These are phyloP conservation scores for Lordiphosa fenestrarum DNA, from an alignment of 2,888 invertebrate genomes.

Conservation along the genomic window DNA sequence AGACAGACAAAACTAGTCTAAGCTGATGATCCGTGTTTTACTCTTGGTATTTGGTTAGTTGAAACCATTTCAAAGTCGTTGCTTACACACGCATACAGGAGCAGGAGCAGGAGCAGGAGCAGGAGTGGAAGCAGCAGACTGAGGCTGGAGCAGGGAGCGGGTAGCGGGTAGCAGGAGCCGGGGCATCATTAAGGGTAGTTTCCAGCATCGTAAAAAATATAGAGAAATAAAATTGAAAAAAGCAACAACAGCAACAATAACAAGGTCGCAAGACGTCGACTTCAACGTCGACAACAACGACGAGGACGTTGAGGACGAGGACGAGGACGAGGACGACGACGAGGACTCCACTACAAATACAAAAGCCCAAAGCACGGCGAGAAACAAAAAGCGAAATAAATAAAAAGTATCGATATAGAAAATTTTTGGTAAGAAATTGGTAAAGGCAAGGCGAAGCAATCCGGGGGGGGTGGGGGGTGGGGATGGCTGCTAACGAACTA, in stretches of 20 bases:
- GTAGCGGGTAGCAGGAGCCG: conserved; percentile 26
- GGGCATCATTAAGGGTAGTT: conserved; percentile 76
- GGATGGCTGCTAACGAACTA: conserved; percentile 44
- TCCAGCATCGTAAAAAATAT: conserved; percentile 76
- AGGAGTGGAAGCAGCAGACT: conserved; percentile 21
- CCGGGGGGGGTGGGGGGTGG: conserved; percentile 3
- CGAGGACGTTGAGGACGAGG: conserved; percentile 2
- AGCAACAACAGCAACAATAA: conserved; percentile 39
- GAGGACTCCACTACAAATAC: neutral
- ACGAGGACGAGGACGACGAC: no score
- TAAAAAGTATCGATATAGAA: conserved; percentile 67
- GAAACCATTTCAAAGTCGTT: no score
- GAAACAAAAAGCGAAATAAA: conserved; percentile 58
- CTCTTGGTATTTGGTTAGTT: no score
- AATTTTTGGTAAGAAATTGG: conserved; percentile 41
- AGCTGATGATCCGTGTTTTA: no score
- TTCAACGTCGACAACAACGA: conserved; percentile 27
- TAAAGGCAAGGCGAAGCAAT: conserved; percentile 34
- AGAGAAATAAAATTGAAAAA: conserved; percentile 76
- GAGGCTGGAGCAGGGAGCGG: conserved; percentile 19
- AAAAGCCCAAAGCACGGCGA: conserved; percentile 14
- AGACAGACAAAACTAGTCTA: no score
- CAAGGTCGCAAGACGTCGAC: conserved; percentile 53
- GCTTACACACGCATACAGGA: neutral
- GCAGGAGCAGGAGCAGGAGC: conserved; percentile 25